Evolutionary conservation across 2,888 invertebrate species (phyloP).

Genomic region (Daptonema setosum): DNA sequence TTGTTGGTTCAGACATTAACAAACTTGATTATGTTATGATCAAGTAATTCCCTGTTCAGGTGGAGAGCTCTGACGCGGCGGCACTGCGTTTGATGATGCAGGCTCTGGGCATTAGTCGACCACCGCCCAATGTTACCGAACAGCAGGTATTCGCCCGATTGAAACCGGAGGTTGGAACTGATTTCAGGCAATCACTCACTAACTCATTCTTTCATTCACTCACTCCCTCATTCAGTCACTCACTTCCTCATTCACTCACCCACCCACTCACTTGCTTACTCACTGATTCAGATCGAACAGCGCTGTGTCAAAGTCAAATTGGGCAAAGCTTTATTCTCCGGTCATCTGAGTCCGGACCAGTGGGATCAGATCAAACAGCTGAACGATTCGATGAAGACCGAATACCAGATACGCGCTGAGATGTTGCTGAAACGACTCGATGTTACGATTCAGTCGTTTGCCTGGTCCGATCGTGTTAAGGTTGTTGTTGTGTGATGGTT

Average conservation of each 20-base stretch:
- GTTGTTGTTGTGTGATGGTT: no score
- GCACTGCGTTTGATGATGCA: conserved; percentile 55
- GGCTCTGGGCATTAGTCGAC: conserved; percentile 57
- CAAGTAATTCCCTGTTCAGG: no score
- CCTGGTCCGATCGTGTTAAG: conserved; percentile 39
- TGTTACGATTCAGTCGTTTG: conserved; percentile 81
- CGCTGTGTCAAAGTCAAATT: no score
- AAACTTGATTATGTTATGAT: no score
- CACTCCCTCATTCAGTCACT: no score
- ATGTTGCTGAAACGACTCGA: conserved; percentile 70
- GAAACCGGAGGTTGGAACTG: conserved; percentile 39
- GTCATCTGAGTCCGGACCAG: conserved; percentile 44
- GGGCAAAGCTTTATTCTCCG: conserved; percentile 52
- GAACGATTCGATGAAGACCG: conserved; percentile 51
- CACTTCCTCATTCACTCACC: no score
- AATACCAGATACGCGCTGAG: conserved; percentile 59
- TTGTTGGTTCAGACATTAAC: background rate
- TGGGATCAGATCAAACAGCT: conserved; percentile 52
- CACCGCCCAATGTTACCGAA: conserved; percentile 57
- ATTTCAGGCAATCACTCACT: no score
- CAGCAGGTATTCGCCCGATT: conserved; percentile 55
- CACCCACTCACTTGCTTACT: no score
- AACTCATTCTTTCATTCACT: no score
- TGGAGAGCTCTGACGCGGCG: conserved; percentile 59
- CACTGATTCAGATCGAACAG: no score